phyloP scores from a whole-genome alignment of 2,113 vertebrate genomes.

The Cyprinodon tularosa region DNA sequence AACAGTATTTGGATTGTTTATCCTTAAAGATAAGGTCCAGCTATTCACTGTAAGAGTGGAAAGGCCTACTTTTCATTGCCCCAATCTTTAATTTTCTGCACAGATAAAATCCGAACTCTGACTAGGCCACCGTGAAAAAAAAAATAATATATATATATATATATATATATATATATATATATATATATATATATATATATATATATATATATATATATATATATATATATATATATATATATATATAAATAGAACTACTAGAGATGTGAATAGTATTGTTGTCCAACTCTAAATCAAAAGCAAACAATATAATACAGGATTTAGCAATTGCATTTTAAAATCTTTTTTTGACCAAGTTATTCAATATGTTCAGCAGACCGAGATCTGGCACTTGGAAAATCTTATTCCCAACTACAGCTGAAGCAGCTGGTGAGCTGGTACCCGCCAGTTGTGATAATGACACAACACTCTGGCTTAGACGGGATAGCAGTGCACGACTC shows the following conservation, averaged over 20 bases:
- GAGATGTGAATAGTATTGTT: neutral
- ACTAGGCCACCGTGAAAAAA: too few relatives aligned
- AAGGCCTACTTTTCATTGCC: neutral
- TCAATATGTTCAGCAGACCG: slow-evolving; percentile 61
- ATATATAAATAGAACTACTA: neutral
- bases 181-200: neutral
- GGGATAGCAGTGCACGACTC: slow-evolving; percentile 68
- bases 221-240: too few relatives aligned
- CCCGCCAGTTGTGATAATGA: slow-evolving; percentile 75
- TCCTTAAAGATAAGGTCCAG: neutral
- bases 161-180: too few relatives aligned
- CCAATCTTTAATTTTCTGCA: neutral
- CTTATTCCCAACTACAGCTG: slow-evolving; percentile 54
- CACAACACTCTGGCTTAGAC: slow-evolving; percentile 59
- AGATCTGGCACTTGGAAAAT: slow-evolving; percentile 62
- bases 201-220: too few relatives aligned
- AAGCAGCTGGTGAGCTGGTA: slow-evolving; percentile 73
- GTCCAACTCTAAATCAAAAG: neutral
- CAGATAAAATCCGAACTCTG: neutral
- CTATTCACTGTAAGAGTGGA: neutral
- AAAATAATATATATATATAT: too few relatives aligned
- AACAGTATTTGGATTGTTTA: neutral
- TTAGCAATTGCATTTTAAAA: slow-evolving; percentile 48
- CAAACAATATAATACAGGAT: slow-evolving; percentile 47
- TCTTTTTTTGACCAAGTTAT: slow-evolving; percentile 52